Conservation (phyloP, 2,888 invertebrate species). For the Aricia artaxerxes region DNA sequence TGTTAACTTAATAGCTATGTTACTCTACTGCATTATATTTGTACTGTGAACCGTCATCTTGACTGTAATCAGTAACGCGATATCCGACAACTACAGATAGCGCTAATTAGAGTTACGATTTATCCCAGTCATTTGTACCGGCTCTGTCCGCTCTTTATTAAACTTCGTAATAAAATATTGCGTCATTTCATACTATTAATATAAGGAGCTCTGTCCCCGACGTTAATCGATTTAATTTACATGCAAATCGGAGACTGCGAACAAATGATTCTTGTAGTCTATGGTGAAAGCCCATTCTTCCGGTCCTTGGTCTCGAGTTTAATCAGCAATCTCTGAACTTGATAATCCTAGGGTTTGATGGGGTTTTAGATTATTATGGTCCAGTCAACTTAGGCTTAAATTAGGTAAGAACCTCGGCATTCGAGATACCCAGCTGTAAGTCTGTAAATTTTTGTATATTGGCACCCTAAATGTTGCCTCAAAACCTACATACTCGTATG, state of each 20-base stretch:
- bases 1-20: background rate
- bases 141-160: constrained; percentile 28
- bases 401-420: too few species aligned
- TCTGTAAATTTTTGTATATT: too few species aligned
- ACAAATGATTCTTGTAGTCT: constrained; percentile 15
- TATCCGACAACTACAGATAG: constrained; percentile 34
- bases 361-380: background rate
- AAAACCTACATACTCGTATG: too few species aligned
- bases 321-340: background rate
- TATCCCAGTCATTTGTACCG: constrained; percentile 32
- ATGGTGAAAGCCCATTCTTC: constrained; percentile 8
- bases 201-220: constrained; percentile 18
- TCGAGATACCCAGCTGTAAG: too few species aligned
- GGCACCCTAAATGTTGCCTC: too few species aligned
- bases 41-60: constrained; percentile 9
- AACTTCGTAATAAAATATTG: constrained; percentile 17
- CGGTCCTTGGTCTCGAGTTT: background rate
- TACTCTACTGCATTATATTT: background rate
- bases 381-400: too few species aligned
- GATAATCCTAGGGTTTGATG: background rate
- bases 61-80: constrained; percentile 45
- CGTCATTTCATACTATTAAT: constrained; percentile 24
- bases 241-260: constrained; percentile 12
- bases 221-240: constrained; percentile 19
- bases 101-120: constrained; percentile 46